Evolutionary conservation across 2,113 vertebrate genomes (phyloP).

Genomic region (Falcunculus frontatus): DNA sequence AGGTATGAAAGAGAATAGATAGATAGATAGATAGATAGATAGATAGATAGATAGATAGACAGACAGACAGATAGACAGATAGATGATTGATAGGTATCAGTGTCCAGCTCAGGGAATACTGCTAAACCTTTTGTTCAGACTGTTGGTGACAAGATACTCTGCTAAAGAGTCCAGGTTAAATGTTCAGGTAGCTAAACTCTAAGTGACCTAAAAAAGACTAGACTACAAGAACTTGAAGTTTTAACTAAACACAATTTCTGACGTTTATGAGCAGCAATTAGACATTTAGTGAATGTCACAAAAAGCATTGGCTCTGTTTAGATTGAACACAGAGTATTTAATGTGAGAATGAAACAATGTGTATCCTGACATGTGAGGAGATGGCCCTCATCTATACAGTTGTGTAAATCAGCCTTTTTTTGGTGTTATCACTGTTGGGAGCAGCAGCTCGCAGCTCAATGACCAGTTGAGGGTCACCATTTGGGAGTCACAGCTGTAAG

Average conservation of each 20-base stretch:
- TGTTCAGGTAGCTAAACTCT: not conserved
- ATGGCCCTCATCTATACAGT: not conserved
- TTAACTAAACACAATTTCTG: not conserved
- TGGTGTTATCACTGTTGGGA: not conserved
- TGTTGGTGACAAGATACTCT: not conserved
- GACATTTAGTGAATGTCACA: not conserved
- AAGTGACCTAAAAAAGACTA: not conserved
- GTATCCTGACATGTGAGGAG: not conserved
- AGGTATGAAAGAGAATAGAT: not conserved
- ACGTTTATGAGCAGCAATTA: not conserved
- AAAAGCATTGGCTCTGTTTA: not conserved
- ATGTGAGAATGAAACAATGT: not conserved
- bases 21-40: not conserved
- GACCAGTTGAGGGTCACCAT: not conserved
- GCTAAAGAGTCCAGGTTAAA: not conserved
- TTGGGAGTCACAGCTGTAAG: not conserved
- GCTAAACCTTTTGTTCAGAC: not conserved
- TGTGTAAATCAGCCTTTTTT: not conserved
- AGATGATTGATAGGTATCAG: not conserved
- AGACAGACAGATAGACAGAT: not conserved
- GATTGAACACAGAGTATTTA: not conserved
- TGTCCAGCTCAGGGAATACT: not conserved
- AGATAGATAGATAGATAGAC: no score
- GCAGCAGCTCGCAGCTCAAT: not conserved
- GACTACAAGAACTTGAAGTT: not conserved